Base-by-base conservation (phyloP, 2,113 vertebrate species). In the Motacilla alba region DNA sequence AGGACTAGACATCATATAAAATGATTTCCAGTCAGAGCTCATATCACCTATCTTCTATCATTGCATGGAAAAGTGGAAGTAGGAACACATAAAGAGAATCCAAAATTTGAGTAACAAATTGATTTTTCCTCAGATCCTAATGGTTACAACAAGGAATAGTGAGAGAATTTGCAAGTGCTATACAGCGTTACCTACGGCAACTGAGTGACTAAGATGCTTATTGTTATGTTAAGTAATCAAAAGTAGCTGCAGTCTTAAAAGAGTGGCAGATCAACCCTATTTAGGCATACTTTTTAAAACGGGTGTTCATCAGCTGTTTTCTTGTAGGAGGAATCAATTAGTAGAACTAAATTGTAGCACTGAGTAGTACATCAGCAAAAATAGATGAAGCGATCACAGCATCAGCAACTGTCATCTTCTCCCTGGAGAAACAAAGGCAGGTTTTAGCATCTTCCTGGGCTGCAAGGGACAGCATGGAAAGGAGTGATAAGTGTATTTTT, bases 291-390 rank as follows among this genome's bases (percentile, higher is more conserved):
- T 58, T 83, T 94, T 95, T 60, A 6, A 94, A 95, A 92, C 26
- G 77, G 15, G 15, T 82, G 74, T 28, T 95, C 89, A 76, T 95
- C 85, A 95, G 76, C 85, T 95, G 83, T 79, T 92, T 95, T 95
- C 87, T 83, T 76, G 94, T 96, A 79, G 96, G 95, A 93, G 95
- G 93, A 96, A 90, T 97, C 68, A 91, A 76, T 95, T 96, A 83
- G 94, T 75, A 69, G 83, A 70, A 63, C 64, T 18, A 67, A 94
- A 89, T 44, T 91, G 50, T 89, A 87, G 49, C 83, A 69, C 74
- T 94, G 83, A 96, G 86, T 69, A 92, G 94, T 89, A 90, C 88
- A 79, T 95, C 86, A 85, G 84, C 86, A 95, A 93, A 96, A 97
- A 90, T 83, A 96, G 95, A 94, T 49, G 11, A 90, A 95, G 66